Percentiles rank a stretch among this genome's conserved stretches.
These are phyloP conservation scores for Cyprinodon tularosa DNA, from an alignment of 2,113 vertebrate genomes.

Conservation along the genomic window DNA sequence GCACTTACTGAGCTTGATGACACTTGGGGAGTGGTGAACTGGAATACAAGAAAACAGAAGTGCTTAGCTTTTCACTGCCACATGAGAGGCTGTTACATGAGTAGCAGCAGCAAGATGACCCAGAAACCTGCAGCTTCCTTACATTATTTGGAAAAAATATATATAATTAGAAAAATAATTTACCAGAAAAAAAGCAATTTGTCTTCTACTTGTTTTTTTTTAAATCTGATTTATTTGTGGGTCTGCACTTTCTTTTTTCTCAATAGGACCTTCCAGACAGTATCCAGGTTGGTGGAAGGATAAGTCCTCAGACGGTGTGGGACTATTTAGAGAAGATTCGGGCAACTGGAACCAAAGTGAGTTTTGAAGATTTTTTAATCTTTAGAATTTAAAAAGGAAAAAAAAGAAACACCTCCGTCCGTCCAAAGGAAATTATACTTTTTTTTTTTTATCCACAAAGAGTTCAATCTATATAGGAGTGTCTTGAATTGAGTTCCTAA, in stretches of 20 bases:
- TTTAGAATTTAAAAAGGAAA: background rate
- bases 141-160: background rate
- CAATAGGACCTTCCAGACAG: slow-evolving; percentile 93
- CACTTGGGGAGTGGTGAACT: background rate
- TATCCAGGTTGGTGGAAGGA: slow-evolving; percentile 95
- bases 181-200: too few relatives aligned
- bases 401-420: background rate
- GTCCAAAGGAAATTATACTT: background rate
- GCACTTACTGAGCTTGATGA: background rate
- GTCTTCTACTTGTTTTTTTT: too few relatives aligned
- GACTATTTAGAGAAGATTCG: slow-evolving; percentile 99
- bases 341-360: slow-evolving; percentile 96
- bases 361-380: slow-evolving; percentile 22
- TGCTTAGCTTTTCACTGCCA: background rate
- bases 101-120: background rate
- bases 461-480: background rate
- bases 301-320: slow-evolving; percentile 97
- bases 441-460: background rate
- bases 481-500: background rate
- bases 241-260: too few relatives aligned
- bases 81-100: background rate
- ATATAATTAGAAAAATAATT: too few relatives aligned
- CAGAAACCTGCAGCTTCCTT: background rate
- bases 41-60: background rate
- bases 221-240: background rate